phyloP scores from a whole-genome alignment of 2,888 invertebrate species.

The Lathronympha strigana region DNA sequence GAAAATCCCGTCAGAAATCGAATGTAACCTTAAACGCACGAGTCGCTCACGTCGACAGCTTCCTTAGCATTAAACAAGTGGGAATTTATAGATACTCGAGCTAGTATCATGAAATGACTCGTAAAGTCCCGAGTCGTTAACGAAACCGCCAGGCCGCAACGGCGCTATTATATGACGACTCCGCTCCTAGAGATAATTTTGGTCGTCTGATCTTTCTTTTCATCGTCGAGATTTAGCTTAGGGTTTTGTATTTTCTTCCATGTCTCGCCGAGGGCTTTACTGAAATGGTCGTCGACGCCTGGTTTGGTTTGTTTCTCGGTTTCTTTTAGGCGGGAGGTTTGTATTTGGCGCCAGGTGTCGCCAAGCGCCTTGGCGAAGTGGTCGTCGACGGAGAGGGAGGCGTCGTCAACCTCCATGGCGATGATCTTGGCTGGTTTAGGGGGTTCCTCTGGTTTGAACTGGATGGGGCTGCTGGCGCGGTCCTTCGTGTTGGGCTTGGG shows the following conservation, averaged over 20 bases:
- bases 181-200: slow-evolving; percentile 81
- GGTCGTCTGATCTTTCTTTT: slow-evolving; percentile 71
- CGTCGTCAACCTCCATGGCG: slow-evolving; percentile 85
- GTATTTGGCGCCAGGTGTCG: slow-evolving; percentile 92
- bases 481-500: slow-evolving; percentile 78
- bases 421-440: slow-evolving; percentile 73
- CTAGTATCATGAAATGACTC: slow-evolving; percentile 69
- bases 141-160: slow-evolving; percentile 59
- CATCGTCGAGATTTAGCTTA: slow-evolving; percentile 65
- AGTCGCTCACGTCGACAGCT: slow-evolving; percentile 53
- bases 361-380: slow-evolving; percentile 96
- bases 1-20: no score
- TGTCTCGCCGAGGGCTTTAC: slow-evolving; percentile 93
- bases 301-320: slow-evolving; percentile 66
- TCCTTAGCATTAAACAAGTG: slow-evolving; percentile 69
- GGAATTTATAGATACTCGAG: slow-evolving; percentile 74
- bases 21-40: no score
- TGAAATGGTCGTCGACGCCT: slow-evolving; percentile 94
- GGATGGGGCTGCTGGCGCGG: slow-evolving; percentile 79
- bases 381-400: slow-evolving; percentile 91
- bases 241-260: slow-evolving; percentile 90
- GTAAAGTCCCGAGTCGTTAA: slow-evolving; percentile 72
- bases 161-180: slow-evolving; percentile 72
- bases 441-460: slow-evolving; percentile 69
- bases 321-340: slow-evolving; percentile 84